A percentile compares a stretch with the other conserved stretches of the same genome.
phyloP scores from a whole-genome alignment of 2,888 invertebrate species.

The Buathra laborator region DNA sequence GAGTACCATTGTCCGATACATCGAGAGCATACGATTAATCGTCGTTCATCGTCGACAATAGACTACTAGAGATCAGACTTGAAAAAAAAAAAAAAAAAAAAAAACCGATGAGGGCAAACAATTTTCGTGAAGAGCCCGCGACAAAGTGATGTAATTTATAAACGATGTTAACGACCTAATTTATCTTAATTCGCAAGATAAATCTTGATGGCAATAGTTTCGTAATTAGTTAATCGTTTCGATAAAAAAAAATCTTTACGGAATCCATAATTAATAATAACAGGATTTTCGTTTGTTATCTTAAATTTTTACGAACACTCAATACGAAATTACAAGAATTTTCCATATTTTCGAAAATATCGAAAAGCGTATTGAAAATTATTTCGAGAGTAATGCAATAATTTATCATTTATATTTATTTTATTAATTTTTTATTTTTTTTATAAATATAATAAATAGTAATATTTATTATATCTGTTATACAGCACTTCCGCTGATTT shows the following conservation, averaged over 20 bases:
- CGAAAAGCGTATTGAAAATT: too few species aligned
- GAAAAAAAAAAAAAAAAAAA: slow-evolving; percentile 9
- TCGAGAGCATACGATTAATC: slow-evolving; percentile 57
- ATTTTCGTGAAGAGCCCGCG: too few species aligned
- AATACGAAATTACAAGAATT: too few species aligned
- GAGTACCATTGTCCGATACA: slow-evolving; percentile 67
- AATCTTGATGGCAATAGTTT: neutral
- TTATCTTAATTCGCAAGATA: neutral
- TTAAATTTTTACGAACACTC: too few species aligned
- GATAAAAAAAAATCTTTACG: neutral
- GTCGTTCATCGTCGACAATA: slow-evolving; percentile 44
- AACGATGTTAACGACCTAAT: too few species aligned
- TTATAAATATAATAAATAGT: too few species aligned
- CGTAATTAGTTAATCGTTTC: neutral
- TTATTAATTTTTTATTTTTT: neutral
- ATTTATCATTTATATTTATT: neutral
- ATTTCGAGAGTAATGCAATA: too few species aligned
- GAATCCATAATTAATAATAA: neutral
- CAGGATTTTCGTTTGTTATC: neutral
- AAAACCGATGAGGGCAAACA: neutral
- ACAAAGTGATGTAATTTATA: too few species aligned
- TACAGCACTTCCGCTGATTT: too few species aligned
- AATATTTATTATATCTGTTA: too few species aligned
- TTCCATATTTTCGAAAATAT: too few species aligned
- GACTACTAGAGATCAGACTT: neutral